Evolutionary conservation across 2,888 invertebrate species (phyloP), one percentile per base, ranked within the genome.

Genomic region (Harpalus rufipes): DNA sequence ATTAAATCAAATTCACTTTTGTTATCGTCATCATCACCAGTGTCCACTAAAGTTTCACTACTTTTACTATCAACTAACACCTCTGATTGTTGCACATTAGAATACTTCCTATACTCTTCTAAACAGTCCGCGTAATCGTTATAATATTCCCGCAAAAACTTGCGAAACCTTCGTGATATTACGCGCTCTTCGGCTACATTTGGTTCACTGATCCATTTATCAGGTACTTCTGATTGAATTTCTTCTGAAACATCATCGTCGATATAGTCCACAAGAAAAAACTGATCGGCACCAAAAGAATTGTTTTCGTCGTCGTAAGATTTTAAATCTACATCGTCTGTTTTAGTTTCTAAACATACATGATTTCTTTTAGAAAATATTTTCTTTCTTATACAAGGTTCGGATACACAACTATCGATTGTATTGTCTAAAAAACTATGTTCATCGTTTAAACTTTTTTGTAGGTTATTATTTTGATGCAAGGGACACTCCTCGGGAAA

Each of bases 91-190:
- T 87, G 82, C n/a, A 81, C 76, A 63, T 87, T 85, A 12, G 86
- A 78, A 84, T 87, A 86, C 41, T 91, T 89, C 86, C 92, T 92
- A 85, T 89, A 90, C 87, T 93, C 92, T 88, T 93, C 93, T 74
- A 94, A 90, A 87, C 94, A 94, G 87, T 94, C 93, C 79, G 92
- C 93, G 89, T 94, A 93, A 86, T 93, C 94, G 89, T 94, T 94
- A 89, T 94, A 94, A 87, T 94, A 94, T 89, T 94, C 94, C 41
- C 93, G 91, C 87, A 91, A 87, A 84, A 89, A 89, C 86, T 88
- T 89, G 61, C 89, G 88, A 86, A 89, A 90, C 78, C 86, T 59
- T 32, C 86, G 80, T 7, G 85, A 85, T 12, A 79, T 85, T 44
- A 87, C 87, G n/a, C 85, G 86, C 25, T 86, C 87, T 59, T 90